Percentiles rank a stretch among this genome's conserved stretches.
These are phyloP conservation scores for Linurgus olivaceus DNA, from an alignment of 2,797 vertebrate species.

Conservation along the genomic window DNA sequence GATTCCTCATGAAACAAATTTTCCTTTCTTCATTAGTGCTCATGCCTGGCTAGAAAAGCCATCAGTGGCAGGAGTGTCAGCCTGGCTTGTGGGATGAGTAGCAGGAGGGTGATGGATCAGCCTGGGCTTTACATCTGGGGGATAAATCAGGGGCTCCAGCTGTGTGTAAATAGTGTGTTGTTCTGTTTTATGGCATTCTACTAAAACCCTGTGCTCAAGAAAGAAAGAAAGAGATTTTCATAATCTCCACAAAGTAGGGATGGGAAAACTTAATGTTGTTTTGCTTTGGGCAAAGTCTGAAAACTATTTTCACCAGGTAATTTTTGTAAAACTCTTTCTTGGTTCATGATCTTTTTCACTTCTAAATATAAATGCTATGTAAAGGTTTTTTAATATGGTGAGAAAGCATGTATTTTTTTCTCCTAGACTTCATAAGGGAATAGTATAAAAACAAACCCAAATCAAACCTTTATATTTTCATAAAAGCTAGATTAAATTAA, in stretches of 20 bases:
- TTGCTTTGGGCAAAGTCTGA: neutral
- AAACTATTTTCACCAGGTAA: neutral
- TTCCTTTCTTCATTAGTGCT: neutral
- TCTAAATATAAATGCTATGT: neutral
- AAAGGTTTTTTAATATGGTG: neutral
- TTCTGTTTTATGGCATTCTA: neutral
- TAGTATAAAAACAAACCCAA: neutral
- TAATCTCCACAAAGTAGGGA: neutral
- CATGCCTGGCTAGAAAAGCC: neutral
- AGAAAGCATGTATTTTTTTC: neutral
- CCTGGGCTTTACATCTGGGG: neutral
- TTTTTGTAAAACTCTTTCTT: neutral
- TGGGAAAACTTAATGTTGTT: neutral
- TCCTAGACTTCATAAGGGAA: neutral
- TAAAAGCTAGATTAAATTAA: conserved; percentile 18
- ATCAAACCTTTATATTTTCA: neutral
- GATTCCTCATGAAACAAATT: neutral
- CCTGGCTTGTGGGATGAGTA: neutral
- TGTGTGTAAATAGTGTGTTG: neutral
- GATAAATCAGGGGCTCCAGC: neutral
- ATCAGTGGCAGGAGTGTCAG: neutral
- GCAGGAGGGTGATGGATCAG: neutral
- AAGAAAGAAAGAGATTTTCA: neutral
- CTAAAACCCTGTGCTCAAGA: neutral
- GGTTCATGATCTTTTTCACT: neutral